Evolutionary conservation across 2,113 vertebrate species (phyloP).

Genomic region (Oryzias woworae): DNA sequence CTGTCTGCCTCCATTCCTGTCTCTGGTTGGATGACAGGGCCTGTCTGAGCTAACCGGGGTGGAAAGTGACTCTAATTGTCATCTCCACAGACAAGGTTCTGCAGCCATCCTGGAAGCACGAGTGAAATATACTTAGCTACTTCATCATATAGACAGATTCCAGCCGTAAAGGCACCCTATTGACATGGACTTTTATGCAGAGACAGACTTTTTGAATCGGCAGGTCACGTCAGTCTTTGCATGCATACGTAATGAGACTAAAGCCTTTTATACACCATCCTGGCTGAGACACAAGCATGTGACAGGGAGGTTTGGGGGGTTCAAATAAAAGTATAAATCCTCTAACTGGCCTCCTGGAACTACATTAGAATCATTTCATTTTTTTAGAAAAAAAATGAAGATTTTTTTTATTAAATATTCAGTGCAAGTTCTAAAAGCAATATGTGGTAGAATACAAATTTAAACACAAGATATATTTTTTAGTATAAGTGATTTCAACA

Average conservation of each 20-base stretch:
- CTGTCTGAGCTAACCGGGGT: slow-evolving; percentile 79
- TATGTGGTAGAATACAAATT: too few species aligned
- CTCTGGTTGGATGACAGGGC: slow-evolving; percentile 73
- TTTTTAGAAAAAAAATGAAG: slow-evolving; percentile 34
- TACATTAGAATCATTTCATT: slow-evolving; percentile 55
- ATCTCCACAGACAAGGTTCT: slow-evolving; percentile 82
- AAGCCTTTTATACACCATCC: slow-evolving; percentile 64
- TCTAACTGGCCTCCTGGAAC: slow-evolving; percentile 60
- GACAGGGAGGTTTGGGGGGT: slow-evolving; percentile 73
- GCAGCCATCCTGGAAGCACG: slow-evolving; percentile 74
- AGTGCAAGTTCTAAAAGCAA: slow-evolving; percentile 14
- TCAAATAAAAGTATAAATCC: slow-evolving; percentile 66
- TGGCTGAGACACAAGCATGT: slow-evolving; percentile 72
- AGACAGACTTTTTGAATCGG: slow-evolving; percentile 80
- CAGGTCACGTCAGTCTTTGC: slow-evolving; percentile 77
- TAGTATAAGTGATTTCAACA: too few species aligned
- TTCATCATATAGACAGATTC: slow-evolving; percentile 80
- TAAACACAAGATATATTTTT: too few species aligned
- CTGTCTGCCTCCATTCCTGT: slow-evolving; percentile 74
- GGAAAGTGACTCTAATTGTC: slow-evolving; percentile 85
- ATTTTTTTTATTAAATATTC: slow-evolving; percentile 64
- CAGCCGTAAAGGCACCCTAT: slow-evolving; percentile 60
- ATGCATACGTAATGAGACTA: slow-evolving; percentile 72
- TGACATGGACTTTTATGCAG: slow-evolving; percentile 79
- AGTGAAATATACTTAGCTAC: slow-evolving; percentile 79